These are phyloP conservation scores for Mythimna ferrago DNA, from an alignment of 2,888 invertebrate species.

Conservation along the genomic window DNA sequence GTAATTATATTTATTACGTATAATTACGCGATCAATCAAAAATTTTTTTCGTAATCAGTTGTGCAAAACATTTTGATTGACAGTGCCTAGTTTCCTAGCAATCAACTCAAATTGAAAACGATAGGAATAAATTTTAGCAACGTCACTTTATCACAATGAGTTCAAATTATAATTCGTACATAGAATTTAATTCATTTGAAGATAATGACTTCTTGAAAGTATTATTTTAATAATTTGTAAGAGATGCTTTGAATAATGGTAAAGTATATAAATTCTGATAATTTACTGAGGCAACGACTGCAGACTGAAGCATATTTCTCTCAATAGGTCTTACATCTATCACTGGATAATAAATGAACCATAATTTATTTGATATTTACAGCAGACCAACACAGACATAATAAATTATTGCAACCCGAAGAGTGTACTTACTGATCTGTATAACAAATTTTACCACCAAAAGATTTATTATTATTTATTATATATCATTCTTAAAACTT, in stretches of 20 bases:
- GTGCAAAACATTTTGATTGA: slow-evolving; percentile 54
- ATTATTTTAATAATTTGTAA: slow-evolving; percentile 12
- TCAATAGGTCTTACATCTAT: slow-evolving; percentile 11
- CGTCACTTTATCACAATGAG: slow-evolving; percentile 41
- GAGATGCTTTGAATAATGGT: slow-evolving; percentile 13
- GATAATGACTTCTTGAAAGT: slow-evolving; percentile 20
- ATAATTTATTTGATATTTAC: slow-evolving; percentile 2
- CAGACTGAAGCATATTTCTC: neutral
- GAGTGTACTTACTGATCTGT: neutral
- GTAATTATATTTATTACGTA: slow-evolving; percentile 24
- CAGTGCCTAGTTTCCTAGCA: slow-evolving; percentile 43
- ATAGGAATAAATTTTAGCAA: slow-evolving; percentile 26
- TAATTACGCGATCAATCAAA: slow-evolving; percentile 40
- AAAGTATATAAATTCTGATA: slow-evolving; percentile 7
- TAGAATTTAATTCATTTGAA: slow-evolving; percentile 30
- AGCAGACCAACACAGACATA: neutral
- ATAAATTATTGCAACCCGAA: slow-evolving; percentile 13
- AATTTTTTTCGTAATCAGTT: slow-evolving; percentile 39
- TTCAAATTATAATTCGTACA: slow-evolving; percentile 35
- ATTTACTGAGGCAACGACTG: neutral
- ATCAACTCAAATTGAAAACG: slow-evolving; percentile 33
- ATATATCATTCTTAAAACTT: neutral
- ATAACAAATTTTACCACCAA: neutral
- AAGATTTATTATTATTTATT: neutral
- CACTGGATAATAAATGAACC: slow-evolving; percentile 15